phyloP scores from a whole-genome alignment of 2,113 vertebrate genomes.

The Tringa solitaria region DNA sequence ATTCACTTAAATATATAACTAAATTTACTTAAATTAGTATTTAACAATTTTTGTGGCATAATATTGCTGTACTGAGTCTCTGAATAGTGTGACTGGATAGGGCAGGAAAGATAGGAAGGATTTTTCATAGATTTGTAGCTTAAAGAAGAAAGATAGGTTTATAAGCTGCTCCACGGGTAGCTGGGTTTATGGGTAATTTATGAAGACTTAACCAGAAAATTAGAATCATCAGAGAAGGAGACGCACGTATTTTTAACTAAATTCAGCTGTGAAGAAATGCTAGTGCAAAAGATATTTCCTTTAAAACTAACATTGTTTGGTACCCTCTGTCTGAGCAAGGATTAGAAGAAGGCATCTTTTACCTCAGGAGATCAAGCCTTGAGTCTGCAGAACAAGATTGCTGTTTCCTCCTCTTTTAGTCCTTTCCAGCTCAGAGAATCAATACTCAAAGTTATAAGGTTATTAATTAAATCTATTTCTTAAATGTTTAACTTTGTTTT shows the following conservation, averaged over 20 bases:
- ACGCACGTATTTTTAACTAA: background rate
- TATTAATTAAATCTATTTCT: background rate
- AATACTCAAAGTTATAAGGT: background rate
- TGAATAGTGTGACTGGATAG: background rate
- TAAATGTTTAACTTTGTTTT: background rate
- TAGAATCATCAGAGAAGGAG: background rate
- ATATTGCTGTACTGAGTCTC: background rate
- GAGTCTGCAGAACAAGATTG: background rate
- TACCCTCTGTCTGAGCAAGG: background rate
- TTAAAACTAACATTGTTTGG: background rate
- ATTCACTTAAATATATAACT: background rate
- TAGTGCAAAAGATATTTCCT: background rate
- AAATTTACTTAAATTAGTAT: background rate
- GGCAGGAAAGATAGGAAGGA: background rate
- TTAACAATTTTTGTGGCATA: background rate
- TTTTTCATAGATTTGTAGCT: background rate
- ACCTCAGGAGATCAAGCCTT: background rate
- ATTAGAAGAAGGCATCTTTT: background rate
- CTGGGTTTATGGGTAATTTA: background rate
- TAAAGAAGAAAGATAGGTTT: background rate
- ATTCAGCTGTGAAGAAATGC: background rate
- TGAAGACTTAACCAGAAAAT: background rate
- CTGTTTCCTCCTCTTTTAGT: background rate
- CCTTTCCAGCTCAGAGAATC: background rate
- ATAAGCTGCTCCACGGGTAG: background rate